Percentiles rank a stretch among this genome's conserved stretches.
Evolutionary conservation across 2,113 vertebrate species (phyloP).

Genomic region (Felis catus): DNA sequence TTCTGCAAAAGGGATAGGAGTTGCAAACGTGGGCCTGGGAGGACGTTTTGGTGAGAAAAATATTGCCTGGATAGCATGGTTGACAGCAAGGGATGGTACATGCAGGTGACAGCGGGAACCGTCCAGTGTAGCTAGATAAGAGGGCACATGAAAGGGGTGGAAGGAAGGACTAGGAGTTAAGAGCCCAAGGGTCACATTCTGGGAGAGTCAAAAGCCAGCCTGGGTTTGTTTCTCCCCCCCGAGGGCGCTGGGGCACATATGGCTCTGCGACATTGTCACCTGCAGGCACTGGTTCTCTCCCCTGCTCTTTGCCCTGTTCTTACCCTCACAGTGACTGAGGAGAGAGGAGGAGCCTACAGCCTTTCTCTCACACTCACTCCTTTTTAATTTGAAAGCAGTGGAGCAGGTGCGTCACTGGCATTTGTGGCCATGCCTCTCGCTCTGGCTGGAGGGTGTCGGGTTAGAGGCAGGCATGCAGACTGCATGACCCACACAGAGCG

Average conservation of each 20-base stretch:
- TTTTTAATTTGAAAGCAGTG: background rate
- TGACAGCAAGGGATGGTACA: background rate
- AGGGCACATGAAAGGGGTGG: background rate
- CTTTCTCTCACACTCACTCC: background rate
- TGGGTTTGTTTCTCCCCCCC: background rate
- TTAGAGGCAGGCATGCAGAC: background rate
- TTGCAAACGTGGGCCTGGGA: background rate
- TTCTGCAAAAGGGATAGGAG: background rate
- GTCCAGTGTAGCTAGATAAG: too few relatives aligned
- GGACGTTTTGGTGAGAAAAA: background rate
- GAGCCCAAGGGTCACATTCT: background rate
- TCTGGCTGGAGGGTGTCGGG: background rate
- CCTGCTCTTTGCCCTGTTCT: background rate
- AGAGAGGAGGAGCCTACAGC: background rate
- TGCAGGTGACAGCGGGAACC: background rate
- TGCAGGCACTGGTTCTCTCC: background rate
- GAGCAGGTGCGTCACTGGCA: background rate
- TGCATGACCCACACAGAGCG: background rate
- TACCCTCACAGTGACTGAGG: background rate
- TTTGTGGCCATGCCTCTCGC: accelerated
- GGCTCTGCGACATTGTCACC: background rate
- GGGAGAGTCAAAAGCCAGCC: background rate
- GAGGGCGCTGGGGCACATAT: background rate
- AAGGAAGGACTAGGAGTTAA: background rate
- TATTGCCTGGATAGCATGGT: background rate